A percentile compares a stretch with the other conserved stretches of the same genome.
phyloP scores from a whole-genome alignment of 1,140 invertebrate genomes.

The Ganaspis sp. region DNA sequence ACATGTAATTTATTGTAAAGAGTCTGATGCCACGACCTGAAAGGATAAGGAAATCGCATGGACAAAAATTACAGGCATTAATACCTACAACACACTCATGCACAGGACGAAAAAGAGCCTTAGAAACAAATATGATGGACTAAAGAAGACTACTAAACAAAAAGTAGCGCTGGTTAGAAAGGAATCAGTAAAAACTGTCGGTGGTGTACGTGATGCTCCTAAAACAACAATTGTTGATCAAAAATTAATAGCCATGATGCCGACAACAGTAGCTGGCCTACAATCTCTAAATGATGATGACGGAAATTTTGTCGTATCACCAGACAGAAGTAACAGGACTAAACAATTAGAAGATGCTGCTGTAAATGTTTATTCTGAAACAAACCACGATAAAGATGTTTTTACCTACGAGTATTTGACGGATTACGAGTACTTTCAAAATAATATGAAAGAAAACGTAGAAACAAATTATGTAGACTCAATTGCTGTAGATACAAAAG shows the following conservation, averaged over 20 bases:
- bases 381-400: too few relatives aligned
- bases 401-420: too few relatives aligned
- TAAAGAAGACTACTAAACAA: not conserved
- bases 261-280: not conserved
- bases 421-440: too few relatives aligned
- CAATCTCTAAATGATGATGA: not conserved
- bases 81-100: not conserved
- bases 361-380: too few relatives aligned
- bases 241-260: not conserved
- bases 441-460: too few relatives aligned
- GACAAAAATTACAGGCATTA: not conserved
- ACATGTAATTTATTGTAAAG: too few relatives aligned
- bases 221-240: not conserved
- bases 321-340: too few relatives aligned
- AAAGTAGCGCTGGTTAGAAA: not conserved
- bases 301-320: not conserved
- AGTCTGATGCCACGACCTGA: too few relatives aligned
- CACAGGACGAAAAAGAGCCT: not conserved
- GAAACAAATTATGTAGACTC: too few relatives aligned
- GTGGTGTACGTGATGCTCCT: not conserved
- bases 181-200: not conserved
- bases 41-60: too few relatives aligned
- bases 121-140: not conserved
- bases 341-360: too few relatives aligned
- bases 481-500: too few relatives aligned